phyloP scores from a whole-genome alignment of 2,888 invertebrate species.

The Drosophila barbarae region DNA sequence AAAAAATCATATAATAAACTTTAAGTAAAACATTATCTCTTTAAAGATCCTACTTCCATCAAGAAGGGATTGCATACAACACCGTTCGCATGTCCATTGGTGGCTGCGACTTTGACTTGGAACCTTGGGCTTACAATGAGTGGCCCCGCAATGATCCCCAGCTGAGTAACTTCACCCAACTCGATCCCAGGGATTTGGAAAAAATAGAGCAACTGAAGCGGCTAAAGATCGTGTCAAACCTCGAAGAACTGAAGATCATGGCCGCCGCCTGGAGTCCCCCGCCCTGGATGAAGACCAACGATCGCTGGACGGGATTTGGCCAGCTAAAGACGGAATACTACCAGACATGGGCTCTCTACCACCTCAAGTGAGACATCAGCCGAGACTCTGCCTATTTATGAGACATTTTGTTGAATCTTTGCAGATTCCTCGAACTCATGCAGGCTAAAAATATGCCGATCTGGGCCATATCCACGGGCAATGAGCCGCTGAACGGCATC shows the following conservation, averaged over 20 bases:
- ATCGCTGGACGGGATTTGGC: slow-evolving; percentile 82
- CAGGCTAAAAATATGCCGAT: slow-evolving; percentile 83
- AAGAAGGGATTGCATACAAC: slow-evolving; percentile 87
- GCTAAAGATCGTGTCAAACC: slow-evolving; percentile 58
- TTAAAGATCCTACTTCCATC: slow-evolving; percentile 86
- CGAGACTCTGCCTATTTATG: background rate
- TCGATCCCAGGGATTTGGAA: slow-evolving; percentile 75
- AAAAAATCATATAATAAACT: background rate
- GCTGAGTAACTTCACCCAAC: slow-evolving; percentile 83
- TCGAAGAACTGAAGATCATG: slow-evolving; percentile 75
- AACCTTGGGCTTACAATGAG: slow-evolving; percentile 90
- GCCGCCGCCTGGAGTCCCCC: slow-evolving; percentile 84
- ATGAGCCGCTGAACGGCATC: slow-evolving; percentile 90
- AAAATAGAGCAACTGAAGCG: slow-evolving; percentile 75
- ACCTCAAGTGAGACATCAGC: slow-evolving; percentile 82
- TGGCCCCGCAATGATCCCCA: slow-evolving; percentile 81
- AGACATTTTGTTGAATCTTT: slow-evolving; percentile 6
- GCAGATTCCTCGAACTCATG: slow-evolving; percentile 85
- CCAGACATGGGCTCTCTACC: slow-evolving; percentile 90
- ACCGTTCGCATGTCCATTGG: slow-evolving; percentile 91
- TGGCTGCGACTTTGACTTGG: slow-evolving; percentile 92
- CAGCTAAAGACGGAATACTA: slow-evolving; percentile 83
- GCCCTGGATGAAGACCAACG: slow-evolving; percentile 86
- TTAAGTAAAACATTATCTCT: background rate
- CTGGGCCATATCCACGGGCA: slow-evolving; percentile 94